Conservation (phyloP, 2,797 vertebrate species). For the Myotis vivesi region DNA sequence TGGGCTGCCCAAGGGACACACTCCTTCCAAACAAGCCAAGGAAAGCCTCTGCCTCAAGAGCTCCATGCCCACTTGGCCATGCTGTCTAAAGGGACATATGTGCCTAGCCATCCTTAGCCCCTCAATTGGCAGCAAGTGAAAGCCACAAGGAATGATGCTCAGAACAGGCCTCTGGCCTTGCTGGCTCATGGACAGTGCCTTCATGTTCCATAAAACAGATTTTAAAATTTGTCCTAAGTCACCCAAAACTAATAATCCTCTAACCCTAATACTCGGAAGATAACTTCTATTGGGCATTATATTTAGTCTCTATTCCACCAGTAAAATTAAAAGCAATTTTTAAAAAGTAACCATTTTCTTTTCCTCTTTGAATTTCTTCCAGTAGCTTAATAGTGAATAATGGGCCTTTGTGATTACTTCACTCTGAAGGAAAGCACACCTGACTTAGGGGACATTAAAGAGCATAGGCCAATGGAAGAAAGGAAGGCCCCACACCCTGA, state of each 20-base stretch:
- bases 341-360: neutral
- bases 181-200: neutral
- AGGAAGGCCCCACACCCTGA: neutral
- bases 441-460: neutral
- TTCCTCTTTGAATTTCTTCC: slow-evolving; percentile 6
- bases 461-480: neutral
- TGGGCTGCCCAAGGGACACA: neutral
- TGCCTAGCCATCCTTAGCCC: neutral
- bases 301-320: neutral
- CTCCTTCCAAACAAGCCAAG: neutral
- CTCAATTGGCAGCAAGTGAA: neutral
- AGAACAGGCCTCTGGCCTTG: neutral
- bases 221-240: neutral
- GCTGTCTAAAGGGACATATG: neutral
- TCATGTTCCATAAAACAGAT: neutral
- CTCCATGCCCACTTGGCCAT: neutral
- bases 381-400: neutral
- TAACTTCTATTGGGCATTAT: neutral
- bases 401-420: neutral
- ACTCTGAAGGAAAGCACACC: neutral
- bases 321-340: slow-evolving; percentile 34
- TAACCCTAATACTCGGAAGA: neutral
- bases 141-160: neutral
- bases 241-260: neutral
- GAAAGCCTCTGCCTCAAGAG: neutral